A percentile compares a stretch with the other conserved stretches of the same genome.
Conservation (phyloP, 2,888 invertebrate species). For the Aspidiotus rigidus region DNA sequence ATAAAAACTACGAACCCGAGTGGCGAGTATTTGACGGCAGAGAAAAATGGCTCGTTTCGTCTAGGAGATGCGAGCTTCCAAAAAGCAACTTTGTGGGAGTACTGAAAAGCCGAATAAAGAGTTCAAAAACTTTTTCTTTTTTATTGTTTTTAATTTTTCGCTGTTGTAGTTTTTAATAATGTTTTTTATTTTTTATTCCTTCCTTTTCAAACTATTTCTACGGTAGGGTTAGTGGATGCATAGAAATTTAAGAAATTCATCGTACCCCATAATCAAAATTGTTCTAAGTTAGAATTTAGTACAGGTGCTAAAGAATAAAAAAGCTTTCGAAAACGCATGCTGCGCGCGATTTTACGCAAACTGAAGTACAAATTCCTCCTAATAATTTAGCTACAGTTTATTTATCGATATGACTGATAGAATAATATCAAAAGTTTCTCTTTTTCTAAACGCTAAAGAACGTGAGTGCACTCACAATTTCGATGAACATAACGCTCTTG, state of each 20-base stretch:
- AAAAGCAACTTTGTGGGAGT: slow-evolving; percentile 87
- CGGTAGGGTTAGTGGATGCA: neutral
- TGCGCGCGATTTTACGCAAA: too few species aligned
- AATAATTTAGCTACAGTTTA: too few species aligned
- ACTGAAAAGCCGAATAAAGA: slow-evolving; percentile 46
- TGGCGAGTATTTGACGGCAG: slow-evolving; percentile 73
- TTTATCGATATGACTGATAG: too few species aligned
- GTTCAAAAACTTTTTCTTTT: slow-evolving; percentile 3
- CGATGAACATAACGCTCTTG: too few species aligned
- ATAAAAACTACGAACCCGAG: slow-evolving; percentile 58
- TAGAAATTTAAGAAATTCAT: neutral
- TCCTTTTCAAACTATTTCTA: neutral
- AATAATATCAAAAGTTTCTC: too few species aligned
- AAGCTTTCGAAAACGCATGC: too few species aligned
- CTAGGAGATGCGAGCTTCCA: slow-evolving; percentile 68
- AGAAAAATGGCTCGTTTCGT: slow-evolving; percentile 84
- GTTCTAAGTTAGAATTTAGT: slow-evolving; percentile 1
- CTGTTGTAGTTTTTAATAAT: slow-evolving; percentile 4
- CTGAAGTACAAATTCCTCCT: too few species aligned
- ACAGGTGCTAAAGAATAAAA: neutral
- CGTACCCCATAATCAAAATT: slow-evolving; percentile 9
- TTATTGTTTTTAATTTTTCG: slow-evolving; percentile 3
- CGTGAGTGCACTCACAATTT: too few species aligned
- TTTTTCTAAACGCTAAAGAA: too few species aligned
- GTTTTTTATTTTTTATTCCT: slow-evolving; percentile 2